Percentiles rank a stretch among this genome's conserved stretches.
Conservation (phyloP, 2,113 vertebrate species). For the Pelecanoides urinatrix region DNA sequence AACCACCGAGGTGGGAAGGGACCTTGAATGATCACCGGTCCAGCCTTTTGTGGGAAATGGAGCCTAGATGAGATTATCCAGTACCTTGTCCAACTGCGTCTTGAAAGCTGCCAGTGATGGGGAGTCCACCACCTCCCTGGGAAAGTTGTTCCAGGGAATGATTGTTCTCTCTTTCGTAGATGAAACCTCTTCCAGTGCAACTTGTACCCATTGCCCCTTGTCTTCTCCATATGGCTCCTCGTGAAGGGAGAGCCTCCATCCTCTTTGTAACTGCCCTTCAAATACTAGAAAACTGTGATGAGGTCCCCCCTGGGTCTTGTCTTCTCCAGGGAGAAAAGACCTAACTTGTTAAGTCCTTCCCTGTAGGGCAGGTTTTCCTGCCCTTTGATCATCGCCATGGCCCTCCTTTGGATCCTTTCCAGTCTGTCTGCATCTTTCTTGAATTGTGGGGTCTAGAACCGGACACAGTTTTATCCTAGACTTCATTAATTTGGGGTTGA, state of each 20-base stretch:
- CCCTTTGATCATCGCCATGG: fast-evolving
- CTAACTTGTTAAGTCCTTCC: not conserved
- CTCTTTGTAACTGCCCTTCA: not conserved
- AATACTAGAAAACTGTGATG: not conserved
- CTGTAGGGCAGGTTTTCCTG: not conserved
- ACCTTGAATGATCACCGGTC: fast-evolving
- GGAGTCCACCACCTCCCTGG: not conserved
- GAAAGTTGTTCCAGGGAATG: not conserved
- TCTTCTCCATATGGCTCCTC: not conserved
- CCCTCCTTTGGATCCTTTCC: not conserved
- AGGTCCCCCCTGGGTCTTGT: not conserved
- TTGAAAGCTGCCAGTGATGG: not conserved
- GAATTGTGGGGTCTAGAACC: not conserved
- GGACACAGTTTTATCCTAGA: not conserved
- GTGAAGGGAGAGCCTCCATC: not conserved
- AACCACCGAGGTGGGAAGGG: not conserved
- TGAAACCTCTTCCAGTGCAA: not conserved
- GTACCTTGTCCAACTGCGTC: not conserved
- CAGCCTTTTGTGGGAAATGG: not conserved
- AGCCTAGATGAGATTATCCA: not conserved
- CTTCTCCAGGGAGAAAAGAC: not conserved
- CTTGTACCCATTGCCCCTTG: not conserved
- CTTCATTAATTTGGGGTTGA: not conserved
- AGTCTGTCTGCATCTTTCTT: not conserved
- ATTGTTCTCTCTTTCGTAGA: not conserved